phyloP scores from a whole-genome alignment of 2,888 invertebrate genomes.

The Stenoptilia bipunctidactyla region DNA sequence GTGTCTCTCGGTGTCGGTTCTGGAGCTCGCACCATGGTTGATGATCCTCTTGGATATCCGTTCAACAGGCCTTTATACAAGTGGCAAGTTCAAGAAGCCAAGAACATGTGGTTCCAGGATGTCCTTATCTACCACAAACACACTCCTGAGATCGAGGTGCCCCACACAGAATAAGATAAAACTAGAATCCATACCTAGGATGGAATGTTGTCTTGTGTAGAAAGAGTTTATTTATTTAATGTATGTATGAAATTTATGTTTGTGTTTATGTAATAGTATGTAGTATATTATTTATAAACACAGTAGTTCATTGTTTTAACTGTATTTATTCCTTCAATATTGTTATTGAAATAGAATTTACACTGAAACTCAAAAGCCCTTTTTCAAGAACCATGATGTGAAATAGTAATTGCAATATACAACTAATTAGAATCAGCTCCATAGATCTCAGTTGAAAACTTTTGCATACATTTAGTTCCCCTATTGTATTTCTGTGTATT shows the following conservation, averaged over 20 bases:
- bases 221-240: not conserved
- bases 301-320: not conserved
- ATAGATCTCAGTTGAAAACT: not conserved
- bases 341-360: too few relatives aligned
- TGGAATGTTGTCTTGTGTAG: too few relatives aligned
- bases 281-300: not conserved
- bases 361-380: too few relatives aligned
- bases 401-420: too few relatives aligned
- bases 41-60: slow-evolving; percentile 68
- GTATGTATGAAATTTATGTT: not conserved
- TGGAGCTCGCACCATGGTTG: slow-evolving; percentile 51
- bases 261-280: not conserved
- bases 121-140: slow-evolving; percentile 66
- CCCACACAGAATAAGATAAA: slow-evolving; percentile 24
- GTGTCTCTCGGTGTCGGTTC: slow-evolving; percentile 60
- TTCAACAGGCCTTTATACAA: slow-evolving; percentile 61
- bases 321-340: not conserved
- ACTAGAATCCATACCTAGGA: not conserved
- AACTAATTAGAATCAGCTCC: not conserved
- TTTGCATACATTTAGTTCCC: too few relatives aligned
- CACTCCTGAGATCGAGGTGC: slow-evolving; percentile 36
- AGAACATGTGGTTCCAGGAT: slow-evolving; percentile 62
- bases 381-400: too few relatives aligned
- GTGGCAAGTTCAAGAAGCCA: slow-evolving; percentile 37
- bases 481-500: too few relatives aligned